Conservation (phyloP, 2,113 vertebrate genomes). For the Pluvianellus socialis region DNA sequence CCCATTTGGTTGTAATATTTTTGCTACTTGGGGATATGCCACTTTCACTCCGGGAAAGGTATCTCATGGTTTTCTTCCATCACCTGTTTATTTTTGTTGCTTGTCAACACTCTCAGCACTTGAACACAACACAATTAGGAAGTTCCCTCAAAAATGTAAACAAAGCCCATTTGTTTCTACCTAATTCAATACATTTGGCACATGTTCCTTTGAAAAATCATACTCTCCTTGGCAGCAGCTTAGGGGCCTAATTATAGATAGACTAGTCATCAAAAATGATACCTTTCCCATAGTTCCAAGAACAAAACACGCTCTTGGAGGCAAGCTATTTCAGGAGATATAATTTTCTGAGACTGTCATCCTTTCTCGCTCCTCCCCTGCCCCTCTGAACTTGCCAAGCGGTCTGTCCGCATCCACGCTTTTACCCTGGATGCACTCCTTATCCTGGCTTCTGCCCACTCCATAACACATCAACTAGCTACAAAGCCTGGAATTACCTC, state of each 20-base stretch:
- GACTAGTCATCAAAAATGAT: slow-evolving; percentile 34
- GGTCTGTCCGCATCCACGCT: not conserved
- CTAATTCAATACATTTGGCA: slow-evolving; percentile 19
- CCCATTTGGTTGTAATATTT: not conserved
- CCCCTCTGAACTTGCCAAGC: not conserved
- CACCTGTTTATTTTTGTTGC: slow-evolving; percentile 21
- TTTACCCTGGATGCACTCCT: not conserved
- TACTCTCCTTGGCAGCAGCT: slow-evolving; percentile 19
- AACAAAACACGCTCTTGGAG: not conserved
- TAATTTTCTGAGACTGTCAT: not conserved
- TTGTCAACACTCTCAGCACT: slow-evolving; percentile 43
- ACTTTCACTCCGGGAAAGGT: not conserved
- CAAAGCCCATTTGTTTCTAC: slow-evolving; percentile 23
- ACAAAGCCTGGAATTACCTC: not conserved
- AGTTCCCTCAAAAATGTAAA: slow-evolving; percentile 47
- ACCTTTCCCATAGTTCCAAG: not conserved
- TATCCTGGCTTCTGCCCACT: not conserved
- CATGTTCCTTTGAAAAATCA: slow-evolving; percentile 3
- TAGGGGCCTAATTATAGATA: slow-evolving; percentile 59
- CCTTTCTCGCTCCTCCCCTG: not conserved
- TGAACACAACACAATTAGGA: slow-evolving; percentile 26
- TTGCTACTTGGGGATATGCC: not conserved
- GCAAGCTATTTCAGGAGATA: not conserved
- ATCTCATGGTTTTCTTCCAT: slow-evolving; percentile 36
- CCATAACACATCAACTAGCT: too few species aligned